Percentiles rank a stretch among this genome's conserved stretches.
Conservation (phyloP, 2,797 vertebrate genomes). For the Fistularia commersonii region DNA sequence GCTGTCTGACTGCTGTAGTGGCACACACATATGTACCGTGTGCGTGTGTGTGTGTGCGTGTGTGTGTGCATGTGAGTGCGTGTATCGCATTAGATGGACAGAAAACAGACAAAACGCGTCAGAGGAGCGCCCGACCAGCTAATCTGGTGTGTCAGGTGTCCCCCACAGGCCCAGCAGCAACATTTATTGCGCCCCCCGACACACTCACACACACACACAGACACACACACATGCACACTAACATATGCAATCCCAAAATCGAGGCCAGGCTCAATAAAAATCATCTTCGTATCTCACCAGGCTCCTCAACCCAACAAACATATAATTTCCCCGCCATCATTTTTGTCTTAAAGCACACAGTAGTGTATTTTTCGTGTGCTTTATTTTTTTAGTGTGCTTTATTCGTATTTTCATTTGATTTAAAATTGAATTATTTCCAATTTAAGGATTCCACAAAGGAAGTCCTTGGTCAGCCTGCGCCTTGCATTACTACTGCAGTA, state of each 20-base stretch:
- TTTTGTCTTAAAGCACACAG: too few relatives aligned
- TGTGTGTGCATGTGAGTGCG: conserved; percentile 10
- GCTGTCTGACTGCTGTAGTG: too few relatives aligned
- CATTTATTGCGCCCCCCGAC: background rate
- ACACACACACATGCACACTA: background rate
- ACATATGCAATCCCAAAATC: conserved; percentile 27
- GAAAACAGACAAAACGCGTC: conserved; percentile 58
- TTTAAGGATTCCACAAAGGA: too few relatives aligned
- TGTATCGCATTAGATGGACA: conserved; percentile 27
- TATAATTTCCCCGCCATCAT: conserved; percentile 21
- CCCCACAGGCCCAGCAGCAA: conserved; percentile 24
- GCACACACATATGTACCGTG: conserved; percentile 3
- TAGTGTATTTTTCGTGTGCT: too few relatives aligned
- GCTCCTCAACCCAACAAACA: conserved; percentile 31
- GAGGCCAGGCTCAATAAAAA: conserved; percentile 30
- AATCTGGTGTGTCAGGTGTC: conserved; percentile 64
- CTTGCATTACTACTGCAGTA: too few relatives aligned
- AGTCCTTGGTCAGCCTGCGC: too few relatives aligned
- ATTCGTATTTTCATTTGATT: too few relatives aligned
- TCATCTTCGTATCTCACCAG: conserved; percentile 16
- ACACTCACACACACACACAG: background rate
- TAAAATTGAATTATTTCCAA: too few relatives aligned
- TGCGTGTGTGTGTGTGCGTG: conserved; percentile 5
- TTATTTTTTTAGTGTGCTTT: background rate
- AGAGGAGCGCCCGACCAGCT: conserved; percentile 34